phyloP scores from a whole-genome alignment of 2,797 vertebrate species.

The Mallotus villosus region DNA sequence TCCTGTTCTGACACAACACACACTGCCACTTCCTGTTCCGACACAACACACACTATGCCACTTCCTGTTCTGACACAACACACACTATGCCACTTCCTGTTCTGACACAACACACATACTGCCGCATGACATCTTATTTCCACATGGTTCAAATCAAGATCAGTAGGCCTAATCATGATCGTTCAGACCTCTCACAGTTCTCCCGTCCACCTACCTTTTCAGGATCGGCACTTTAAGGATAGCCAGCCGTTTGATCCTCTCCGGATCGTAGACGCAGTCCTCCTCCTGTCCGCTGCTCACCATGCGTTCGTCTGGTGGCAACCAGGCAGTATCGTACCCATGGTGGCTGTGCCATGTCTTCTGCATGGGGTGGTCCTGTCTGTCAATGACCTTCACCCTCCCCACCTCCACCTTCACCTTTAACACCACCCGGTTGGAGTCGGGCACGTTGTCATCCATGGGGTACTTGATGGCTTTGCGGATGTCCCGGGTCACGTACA shows the following conservation, averaged over 20 bases:
- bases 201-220: neutral
- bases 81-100: no score
- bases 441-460: neutral
- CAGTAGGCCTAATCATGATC: no score
- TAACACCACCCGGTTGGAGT: neutral
- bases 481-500: conserved; percentile 7
- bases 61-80: no score
- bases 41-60: no score
- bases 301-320: neutral
- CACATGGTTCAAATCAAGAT: no score
- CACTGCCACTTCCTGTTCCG: no score
- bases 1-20: no score
- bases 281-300: neutral
- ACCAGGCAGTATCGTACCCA: conserved; percentile 19
- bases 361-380: neutral
- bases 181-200: no score
- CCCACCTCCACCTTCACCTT: conserved; percentile 4
- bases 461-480: conserved; percentile 6
- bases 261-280: neutral
- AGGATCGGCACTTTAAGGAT: neutral
- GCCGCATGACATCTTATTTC: no score
- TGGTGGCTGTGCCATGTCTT: neutral
- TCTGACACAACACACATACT: no score
- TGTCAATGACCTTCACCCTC: neutral
- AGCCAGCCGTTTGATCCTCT: neutral